Evolutionary conservation across 2,888 invertebrate species (phyloP).

Genomic region (Tethea ocularis): DNA sequence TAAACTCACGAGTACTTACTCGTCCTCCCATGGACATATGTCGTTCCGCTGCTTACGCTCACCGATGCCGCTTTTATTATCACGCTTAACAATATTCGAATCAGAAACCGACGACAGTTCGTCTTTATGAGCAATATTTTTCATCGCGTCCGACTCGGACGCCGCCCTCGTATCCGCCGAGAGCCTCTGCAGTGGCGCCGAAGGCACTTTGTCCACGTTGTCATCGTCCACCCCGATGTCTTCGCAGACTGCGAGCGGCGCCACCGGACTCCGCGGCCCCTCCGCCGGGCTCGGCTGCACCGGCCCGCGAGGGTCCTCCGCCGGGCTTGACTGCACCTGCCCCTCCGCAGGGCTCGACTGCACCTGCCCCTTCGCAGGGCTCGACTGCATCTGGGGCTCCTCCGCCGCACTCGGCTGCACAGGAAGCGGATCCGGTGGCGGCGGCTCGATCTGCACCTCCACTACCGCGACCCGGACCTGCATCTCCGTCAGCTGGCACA

Average conservation of each 20-base stretch:
- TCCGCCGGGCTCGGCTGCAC: conserved; percentile 7
- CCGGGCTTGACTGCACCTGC: neutral
- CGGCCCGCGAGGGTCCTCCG: neutral
- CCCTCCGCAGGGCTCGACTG: no score
- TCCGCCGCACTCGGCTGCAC: no score
- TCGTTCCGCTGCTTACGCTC: conserved; percentile 87
- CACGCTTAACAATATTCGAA: conserved; percentile 75
- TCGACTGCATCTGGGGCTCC: neutral
- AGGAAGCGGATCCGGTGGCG: neutral
- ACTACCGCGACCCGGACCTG: conserved; percentile 16
- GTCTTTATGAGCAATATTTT: conserved; percentile 71
- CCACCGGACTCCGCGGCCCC: conserved; percentile 69
- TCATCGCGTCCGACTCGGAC: conserved; percentile 64
- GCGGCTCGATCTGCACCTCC: conserved; percentile 18
- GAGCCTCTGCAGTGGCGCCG: conserved; percentile 60
- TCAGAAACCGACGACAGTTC: conserved; percentile 72
- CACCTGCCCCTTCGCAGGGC: conserved; percentile 10
- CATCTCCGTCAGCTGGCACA: conserved; percentile 12
- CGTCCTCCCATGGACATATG: conserved; percentile 97
- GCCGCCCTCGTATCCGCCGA: conserved; percentile 56
- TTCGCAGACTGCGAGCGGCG: conserved; percentile 88
- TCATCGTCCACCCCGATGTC: conserved; percentile 88
- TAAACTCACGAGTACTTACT: conserved; percentile 87
- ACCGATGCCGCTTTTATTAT: conserved; percentile 65
- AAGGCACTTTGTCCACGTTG: conserved; percentile 82